Evolutionary conservation across 2,113 vertebrate species (phyloP), one percentile per base, ranked within the genome.

Genomic region (Callochromis pleurospilus): DNA sequence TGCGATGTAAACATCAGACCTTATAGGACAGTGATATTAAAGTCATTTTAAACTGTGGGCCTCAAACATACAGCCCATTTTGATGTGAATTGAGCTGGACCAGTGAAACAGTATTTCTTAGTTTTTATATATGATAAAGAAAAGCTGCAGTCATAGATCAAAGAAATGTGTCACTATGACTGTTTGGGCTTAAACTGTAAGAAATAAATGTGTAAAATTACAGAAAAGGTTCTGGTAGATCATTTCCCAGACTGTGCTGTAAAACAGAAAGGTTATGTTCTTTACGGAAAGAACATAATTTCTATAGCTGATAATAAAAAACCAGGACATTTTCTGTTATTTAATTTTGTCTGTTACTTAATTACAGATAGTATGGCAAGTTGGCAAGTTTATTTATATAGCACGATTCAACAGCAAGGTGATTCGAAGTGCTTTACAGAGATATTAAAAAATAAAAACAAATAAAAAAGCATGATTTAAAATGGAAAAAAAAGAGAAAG

Each of bases 331-430:
- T 65, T 62, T n/a, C 9, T 36, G 9, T 65, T 65, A 65, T 36
- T 65, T 65, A 36, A 65, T 36, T 65, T 65, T 36, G 60, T 65
- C 31, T 65, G 60, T 36, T 65, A n/a, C 60, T 65, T 65, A 65
- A 36, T 65, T 12, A n/a, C 31, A 12, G 60, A n/a, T 65, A 65
- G 9, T 38, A 33, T 60, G 56, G 56, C 15, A 33, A 56, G 54
- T 56, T 56, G 6, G 6, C 12, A 26, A 60, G 56, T 60, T 60
- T 60, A 60, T 60, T 60, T 60, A 60, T 60, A 31, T 31, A 60
- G 26, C 56, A 31, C 56, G 31, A 60, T 31, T 60, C 56, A 60
- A 60, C 56, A 31, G 26, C 26, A 58, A 58, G 14, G 3, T 58
- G 26, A 58, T 9, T 58, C 5, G 31, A 58, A 58, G 26, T 58